Percentiles rank a stretch among this genome's conserved stretches.
phyloP scores from a whole-genome alignment of 2,888 invertebrate genomes.

The Tanypteryx hageni region DNA sequence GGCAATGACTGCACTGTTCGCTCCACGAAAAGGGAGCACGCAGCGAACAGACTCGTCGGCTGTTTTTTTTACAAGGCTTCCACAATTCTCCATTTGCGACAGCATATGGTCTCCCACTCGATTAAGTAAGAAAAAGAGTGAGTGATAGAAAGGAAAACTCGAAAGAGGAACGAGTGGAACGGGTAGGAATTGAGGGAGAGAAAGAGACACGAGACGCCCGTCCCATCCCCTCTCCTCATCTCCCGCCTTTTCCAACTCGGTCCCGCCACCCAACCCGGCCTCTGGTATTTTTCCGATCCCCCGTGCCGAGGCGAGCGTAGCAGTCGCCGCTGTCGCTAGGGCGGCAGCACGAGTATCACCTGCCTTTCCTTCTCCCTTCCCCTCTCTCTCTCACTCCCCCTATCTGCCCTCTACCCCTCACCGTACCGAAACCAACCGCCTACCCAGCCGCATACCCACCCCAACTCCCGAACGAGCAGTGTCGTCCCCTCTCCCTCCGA shows the following conservation, averaged over 20 bases:
- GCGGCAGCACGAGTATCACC: conserved; percentile 61
- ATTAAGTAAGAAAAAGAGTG: not conserved
- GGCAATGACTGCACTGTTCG: not conserved
- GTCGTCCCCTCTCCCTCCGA: conserved; percentile 55
- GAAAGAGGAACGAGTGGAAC: not conserved
- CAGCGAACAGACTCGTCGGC: no score
- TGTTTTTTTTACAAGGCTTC: not conserved
- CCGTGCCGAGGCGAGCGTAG: conserved; percentile 56
- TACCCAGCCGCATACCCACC: conserved; percentile 54
- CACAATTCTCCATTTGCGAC: not conserved
- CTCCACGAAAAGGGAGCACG: not conserved
- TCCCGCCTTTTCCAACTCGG: conserved; percentile 62
- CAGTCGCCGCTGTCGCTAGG: conserved; percentile 62
- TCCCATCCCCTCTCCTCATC: conserved; percentile 31
- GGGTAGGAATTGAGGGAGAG: not conserved
- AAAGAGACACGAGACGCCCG: conserved; percentile 13
- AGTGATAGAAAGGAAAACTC: not conserved
- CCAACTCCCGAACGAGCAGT: conserved; percentile 50
- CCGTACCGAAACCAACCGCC: conserved; percentile 24
- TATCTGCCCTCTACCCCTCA: not conserved
- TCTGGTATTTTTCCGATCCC: conserved; percentile 60
- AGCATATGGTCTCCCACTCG: not conserved
- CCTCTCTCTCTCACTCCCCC: not conserved
- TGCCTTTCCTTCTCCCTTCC: conserved; percentile 39
- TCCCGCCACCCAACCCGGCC: conserved; percentile 59